phyloP scores from a whole-genome alignment of 2,888 invertebrate genomes.

The Aphodius granarius region DNA sequence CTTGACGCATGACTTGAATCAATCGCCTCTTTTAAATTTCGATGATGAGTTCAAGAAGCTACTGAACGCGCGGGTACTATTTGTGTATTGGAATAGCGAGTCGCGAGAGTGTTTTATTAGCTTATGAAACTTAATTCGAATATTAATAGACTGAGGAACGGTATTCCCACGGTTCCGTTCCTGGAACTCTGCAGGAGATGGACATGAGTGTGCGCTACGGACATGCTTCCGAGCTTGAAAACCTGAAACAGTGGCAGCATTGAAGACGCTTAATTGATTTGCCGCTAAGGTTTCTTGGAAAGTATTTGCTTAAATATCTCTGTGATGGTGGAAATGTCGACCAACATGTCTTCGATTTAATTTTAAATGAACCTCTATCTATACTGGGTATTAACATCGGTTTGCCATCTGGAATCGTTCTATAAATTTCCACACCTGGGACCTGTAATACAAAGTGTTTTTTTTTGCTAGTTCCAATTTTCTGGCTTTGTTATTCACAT shows the following conservation, averaged over 20 bases:
- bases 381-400: not conserved
- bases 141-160: constrained; percentile 34
- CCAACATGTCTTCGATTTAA: not conserved
- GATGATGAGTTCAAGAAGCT: not conserved
- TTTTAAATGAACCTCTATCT: not conserved
- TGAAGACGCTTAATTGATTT: constrained; percentile 6
- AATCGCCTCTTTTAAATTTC: too few relatives aligned
- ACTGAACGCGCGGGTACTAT: not conserved
- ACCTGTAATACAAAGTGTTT: too few relatives aligned
- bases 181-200: not conserved
- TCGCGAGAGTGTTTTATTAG: constrained; percentile 2
- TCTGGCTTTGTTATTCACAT: too few relatives aligned
- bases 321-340: not conserved
- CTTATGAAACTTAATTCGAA: constrained; percentile 30
- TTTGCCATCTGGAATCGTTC: not conserved
- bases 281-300: not conserved
- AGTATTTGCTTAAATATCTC: not conserved
- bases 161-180: constrained; percentile 34
- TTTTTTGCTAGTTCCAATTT: too few relatives aligned
- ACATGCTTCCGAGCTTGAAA: not conserved
- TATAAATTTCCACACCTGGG: not conserved
- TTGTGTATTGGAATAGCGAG: not conserved
- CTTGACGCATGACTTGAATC: constrained; percentile 30
- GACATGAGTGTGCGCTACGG: not conserved
- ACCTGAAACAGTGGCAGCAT: constrained; percentile 4